These are phyloP conservation scores for Protobothrops mucrosquamatus DNA, from an alignment of 2,113 vertebrate genomes.

Conservation along the genomic window DNA sequence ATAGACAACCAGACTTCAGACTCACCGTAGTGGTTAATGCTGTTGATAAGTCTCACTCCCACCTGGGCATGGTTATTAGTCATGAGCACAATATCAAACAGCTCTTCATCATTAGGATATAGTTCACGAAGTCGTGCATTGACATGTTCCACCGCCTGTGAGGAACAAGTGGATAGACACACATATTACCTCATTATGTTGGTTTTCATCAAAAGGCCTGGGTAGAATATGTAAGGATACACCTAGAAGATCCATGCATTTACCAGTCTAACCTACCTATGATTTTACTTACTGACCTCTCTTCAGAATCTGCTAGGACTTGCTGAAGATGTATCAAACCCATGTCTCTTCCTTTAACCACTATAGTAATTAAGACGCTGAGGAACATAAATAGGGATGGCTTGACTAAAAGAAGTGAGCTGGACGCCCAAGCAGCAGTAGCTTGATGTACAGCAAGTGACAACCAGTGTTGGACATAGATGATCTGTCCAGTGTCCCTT, in stretches of 20 bases:
- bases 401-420: background rate
- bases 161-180: slow-evolving; percentile 26
- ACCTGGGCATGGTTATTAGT: slow-evolving; percentile 97
- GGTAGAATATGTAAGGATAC: background rate
- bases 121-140: slow-evolving; percentile 82
- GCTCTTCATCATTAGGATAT: slow-evolving; percentile 89
- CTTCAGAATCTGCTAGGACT: background rate
- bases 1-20: slow-evolving; percentile 57
- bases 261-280: slow-evolving; percentile 23
- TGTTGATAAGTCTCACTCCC: slow-evolving; percentile 96
- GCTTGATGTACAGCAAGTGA: background rate
- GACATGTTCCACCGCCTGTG: slow-evolving; percentile 80
- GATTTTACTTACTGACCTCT: slow-evolving; percentile 8
- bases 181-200: background rate
- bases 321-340: slow-evolving; percentile 11
- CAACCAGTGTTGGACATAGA: background rate
- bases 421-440: background rate
- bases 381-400: background rate
- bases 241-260: slow-evolving; percentile 16
- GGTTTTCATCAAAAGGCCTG: slow-evolving; percentile 11
- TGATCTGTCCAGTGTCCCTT: background rate
- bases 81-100: slow-evolving; percentile 97
- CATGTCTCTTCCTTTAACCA: background rate
- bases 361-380: background rate
- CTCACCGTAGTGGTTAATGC: slow-evolving; percentile 95